Conservation (phyloP, 1,140 invertebrate species). For the Brachionus angularis region DNA sequence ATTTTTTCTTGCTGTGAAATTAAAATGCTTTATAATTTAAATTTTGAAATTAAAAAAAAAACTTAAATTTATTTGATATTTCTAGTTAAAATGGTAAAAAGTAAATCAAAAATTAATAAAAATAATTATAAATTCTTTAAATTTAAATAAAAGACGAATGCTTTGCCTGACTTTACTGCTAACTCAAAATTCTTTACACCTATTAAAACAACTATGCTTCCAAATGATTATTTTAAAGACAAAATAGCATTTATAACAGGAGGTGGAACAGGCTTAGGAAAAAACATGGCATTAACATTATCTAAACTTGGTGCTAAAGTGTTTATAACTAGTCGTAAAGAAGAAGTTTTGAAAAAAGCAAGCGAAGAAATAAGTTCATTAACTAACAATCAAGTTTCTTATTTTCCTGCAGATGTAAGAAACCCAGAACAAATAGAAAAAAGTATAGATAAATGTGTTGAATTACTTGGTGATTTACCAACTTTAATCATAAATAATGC, state of each 20-base stretch:
- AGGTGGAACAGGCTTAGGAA: conserved; percentile 63
- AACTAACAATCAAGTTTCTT: conserved; percentile 59
- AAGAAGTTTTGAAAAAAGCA: conserved; percentile 60
- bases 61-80: neutral
- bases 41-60: neutral
- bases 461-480: conserved; percentile 60
- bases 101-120: conserved; percentile 4
- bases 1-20: neutral
- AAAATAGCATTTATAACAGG: conserved; percentile 63
- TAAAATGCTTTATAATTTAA: neutral
- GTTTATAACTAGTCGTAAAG: conserved; percentile 61
- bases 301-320: conserved; percentile 62
- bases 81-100: neutral
- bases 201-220: conserved; percentile 53
- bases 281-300: conserved; percentile 61
- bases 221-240: conserved; percentile 53
- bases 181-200: conserved; percentile 51
- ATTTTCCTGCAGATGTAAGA: conserved; percentile 59
- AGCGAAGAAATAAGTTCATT: conserved; percentile 58
- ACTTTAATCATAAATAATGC: conserved; percentile 64
- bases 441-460: conserved; percentile 60
- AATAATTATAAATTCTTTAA: neutral
- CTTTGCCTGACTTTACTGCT: conserved; percentile 1
- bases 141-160: conserved; percentile 9
- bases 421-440: conserved; percentile 56